Conservation (phyloP, 2,797 vertebrate genomes). For the Petrocephalus sullivani region DNA sequence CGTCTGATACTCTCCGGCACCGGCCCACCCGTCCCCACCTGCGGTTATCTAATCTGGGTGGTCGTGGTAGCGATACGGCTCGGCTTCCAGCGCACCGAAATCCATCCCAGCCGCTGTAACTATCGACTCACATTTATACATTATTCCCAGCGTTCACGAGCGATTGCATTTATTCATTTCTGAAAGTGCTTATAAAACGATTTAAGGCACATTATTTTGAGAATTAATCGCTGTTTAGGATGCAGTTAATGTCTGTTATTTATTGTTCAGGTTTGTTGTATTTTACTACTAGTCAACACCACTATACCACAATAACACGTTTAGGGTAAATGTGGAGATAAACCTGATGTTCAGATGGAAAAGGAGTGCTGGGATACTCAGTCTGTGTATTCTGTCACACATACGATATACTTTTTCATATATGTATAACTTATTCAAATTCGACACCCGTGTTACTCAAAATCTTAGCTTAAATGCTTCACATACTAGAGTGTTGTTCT, state of each 20-base stretch:
- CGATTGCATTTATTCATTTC: background rate
- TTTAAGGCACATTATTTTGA: background rate
- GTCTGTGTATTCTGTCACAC: background rate
- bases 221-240: background rate
- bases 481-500: background rate
- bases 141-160: background rate
- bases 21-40: background rate
- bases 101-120: conserved; percentile 22
- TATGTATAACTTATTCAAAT: background rate
- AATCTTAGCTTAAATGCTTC: background rate
- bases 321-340: background rate
- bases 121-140: conserved; percentile 23
- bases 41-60: conserved; percentile 17
- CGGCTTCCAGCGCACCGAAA: background rate
- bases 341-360: background rate
- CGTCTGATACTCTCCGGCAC: conserved; percentile 15
- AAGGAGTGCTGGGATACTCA: background rate
- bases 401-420: background rate
- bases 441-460: background rate
- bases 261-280: background rate
- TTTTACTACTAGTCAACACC: background rate
- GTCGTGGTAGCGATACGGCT: conserved; percentile 16
- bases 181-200: background rate
- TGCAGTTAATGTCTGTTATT: background rate
- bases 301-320: background rate